Evolutionary conservation across 2,113 vertebrate genomes (phyloP), one percentile per base, ranked within the genome.

Genomic region (Blennius ocellaris): DNA sequence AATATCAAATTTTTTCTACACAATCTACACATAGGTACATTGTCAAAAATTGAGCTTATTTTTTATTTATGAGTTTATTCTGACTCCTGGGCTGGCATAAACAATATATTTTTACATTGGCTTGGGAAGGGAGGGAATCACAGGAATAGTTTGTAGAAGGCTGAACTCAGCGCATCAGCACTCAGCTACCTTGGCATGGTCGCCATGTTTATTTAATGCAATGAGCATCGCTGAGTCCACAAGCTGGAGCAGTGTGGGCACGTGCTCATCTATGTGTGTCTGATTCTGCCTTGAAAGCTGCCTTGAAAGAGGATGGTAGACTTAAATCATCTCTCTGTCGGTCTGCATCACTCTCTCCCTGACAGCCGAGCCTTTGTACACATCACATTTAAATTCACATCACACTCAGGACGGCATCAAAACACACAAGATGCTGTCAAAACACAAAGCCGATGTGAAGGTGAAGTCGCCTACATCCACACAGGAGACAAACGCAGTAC

Each of bases 321-420:
- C 75, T 79, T 62, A 80, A 88, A 84, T 86, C 81, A 79, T 86
- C 69, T 72, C 73, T 66, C 59, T 58, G 76, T 83, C 72, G 73
- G 56, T 73, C 69, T 76, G 44, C 71, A 84, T 84, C 80, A 57
- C 62, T 77, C 63, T 74, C 56, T 65, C 45, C 65, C 56, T 73
- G 69, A 83, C 80, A 83, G 54, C 12, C 66, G 1, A 77, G 76
- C 80, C 83, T 87, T 79, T 85, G 81, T 80, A 57, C 58, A 60
- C 64, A 61, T 51, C 73, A 10, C 45, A 83, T 88, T 87, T 54
- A 79, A 70, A 89, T 85, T 87, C 89, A 82, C 70, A 64, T 76
- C 81, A 86, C 87, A 81, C 59, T 62, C 43, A 9, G 12, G 50
- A 43, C 53, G 5, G 6, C 68, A 79, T 76, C 65, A 73, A 83